These are phyloP conservation scores for Polia nebulosa DNA, from an alignment of 2,888 invertebrate species.

Conservation along the genomic window DNA sequence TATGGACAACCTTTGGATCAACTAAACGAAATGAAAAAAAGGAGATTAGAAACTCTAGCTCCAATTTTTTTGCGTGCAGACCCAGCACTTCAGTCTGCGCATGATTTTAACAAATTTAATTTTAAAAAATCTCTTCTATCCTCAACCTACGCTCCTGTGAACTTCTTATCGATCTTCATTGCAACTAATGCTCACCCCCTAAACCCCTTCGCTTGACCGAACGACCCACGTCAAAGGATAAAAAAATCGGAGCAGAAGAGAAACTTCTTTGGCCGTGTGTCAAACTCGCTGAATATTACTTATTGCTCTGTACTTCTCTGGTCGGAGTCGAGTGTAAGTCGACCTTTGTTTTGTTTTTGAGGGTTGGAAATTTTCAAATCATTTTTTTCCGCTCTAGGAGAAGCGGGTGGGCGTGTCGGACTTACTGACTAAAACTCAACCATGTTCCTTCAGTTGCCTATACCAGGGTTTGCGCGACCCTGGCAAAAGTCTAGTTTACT, in stretches of 20 bases:
- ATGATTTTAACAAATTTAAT: neutral
- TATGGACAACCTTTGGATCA: no score
- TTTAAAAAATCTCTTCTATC: slow-evolving; percentile 2
- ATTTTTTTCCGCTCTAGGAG: no score
- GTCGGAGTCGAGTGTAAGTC: no score
- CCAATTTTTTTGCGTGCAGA: neutral
- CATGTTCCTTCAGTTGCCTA: no score
- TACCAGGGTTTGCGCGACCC: no score
- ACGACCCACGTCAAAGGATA: slow-evolving; percentile 33
- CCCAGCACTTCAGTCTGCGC: neutral
- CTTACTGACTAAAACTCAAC: no score
- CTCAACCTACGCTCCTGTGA: slow-evolving; percentile 3
- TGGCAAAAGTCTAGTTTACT: no score
- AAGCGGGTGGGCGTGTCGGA: no score
- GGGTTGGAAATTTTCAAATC: no score
- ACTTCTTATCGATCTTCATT: slow-evolving; percentile 33
- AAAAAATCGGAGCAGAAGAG: neutral
- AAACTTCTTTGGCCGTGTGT: neutral
- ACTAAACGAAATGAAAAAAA: no score
- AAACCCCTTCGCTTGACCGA: slow-evolving; percentile 45
- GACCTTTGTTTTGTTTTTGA: no score
- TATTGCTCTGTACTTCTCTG: neutral
- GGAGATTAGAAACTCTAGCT: neutral
- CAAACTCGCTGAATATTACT: neutral
- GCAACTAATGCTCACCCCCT: slow-evolving; percentile 37